Base-by-base conservation (phyloP, 2,888 invertebrate species). In the Hypercompe scribonia region DNA sequence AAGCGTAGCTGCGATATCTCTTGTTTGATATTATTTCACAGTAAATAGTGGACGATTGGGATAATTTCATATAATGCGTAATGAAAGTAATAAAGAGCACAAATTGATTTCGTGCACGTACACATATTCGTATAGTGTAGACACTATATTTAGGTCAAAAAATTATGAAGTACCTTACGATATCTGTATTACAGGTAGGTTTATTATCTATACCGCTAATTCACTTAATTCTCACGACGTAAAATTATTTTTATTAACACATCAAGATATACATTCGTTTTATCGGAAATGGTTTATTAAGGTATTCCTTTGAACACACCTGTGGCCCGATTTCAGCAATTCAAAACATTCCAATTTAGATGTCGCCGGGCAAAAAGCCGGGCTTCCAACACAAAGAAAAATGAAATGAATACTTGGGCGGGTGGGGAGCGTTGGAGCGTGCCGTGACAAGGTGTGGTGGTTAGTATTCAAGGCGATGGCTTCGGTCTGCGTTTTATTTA, bases 341-440 rank as follows among this genome's bases (percentile, higher is more conserved):
- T 89, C 90, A 88, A 90, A 91, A 90, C 87, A 90, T 90, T 90
- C 83, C 87, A 90, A 90, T 90, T 89, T 89, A 83, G 86, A 83
- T 81, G 85, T 82, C 75, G 79, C 81, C 78, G 75, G 66, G 77
- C 70, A 84, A 87, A 85, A 89, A 83, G 77, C 81, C 82, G 73
- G 78, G 74, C 74, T 83, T 73, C 81, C 79, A 76, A 77, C 80
- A 87, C 83, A 88, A 88, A 87, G 86, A 86, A 88, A 85, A 80
- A 88, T 88, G 83, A 83, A 85, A 87, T 85, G 84, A 87, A 86
- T 84, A 85, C 81, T 71, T 54, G 31, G 36, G 68, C 28, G 64
- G 31, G 21, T n/a, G 58, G 34, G n/a, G 28, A 33, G 24, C 71
- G 65, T 46, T 28, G 67, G 54, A 42, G 36, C 13, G 42, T 71